Percentiles rank a stretch among this genome's conserved stretches.
Evolutionary conservation across 1,140 invertebrate species (phyloP).

Genomic region (Drusus annulatus): DNA sequence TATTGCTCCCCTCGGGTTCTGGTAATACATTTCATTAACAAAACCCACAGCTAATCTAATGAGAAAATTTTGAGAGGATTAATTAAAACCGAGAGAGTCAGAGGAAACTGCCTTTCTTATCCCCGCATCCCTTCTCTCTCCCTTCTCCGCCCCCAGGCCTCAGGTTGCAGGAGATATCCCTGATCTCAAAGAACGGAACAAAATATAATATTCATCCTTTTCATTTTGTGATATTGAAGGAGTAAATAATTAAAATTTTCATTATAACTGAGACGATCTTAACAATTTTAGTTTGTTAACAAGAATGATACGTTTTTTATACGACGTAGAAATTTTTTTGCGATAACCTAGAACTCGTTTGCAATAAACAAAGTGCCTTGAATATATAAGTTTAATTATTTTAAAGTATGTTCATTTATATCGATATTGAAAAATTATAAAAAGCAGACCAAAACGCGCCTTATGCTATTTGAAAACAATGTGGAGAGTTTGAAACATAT

Average conservation of each 20-base stretch:
- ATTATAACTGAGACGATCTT: conserved; percentile 12
- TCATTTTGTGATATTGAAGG: conserved; percentile 23
- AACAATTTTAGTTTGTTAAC: not conserved
- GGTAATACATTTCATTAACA: conserved; percentile 57
- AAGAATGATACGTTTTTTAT: too few relatives aligned
- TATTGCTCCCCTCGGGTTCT: conserved; percentile 33
- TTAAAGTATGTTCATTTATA: too few relatives aligned
- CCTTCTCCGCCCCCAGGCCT: not conserved
- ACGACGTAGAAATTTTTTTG: too few relatives aligned
- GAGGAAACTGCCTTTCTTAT: conserved; percentile 26
- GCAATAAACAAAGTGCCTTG: too few relatives aligned
- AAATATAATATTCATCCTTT: conserved; percentile 28
- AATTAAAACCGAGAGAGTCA: conserved; percentile 52
- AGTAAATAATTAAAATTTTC: conserved; percentile 35
- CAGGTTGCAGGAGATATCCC: conserved; percentile 5
- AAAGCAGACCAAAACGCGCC: too few relatives aligned
- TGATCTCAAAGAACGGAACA: conserved; percentile 33
- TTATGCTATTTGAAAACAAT: too few relatives aligned
- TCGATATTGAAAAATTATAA: too few relatives aligned
- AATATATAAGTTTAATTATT: too few relatives aligned
- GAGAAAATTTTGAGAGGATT: conserved; percentile 58
- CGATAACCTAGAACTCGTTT: too few relatives aligned
- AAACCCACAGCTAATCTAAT: conserved; percentile 59
- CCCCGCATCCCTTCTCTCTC: not conserved
- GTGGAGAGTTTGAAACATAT: too few relatives aligned